These are phyloP conservation scores for Drosophila carrolli DNA, from an alignment of 1,140 invertebrate genomes.

Conservation along the genomic window DNA sequence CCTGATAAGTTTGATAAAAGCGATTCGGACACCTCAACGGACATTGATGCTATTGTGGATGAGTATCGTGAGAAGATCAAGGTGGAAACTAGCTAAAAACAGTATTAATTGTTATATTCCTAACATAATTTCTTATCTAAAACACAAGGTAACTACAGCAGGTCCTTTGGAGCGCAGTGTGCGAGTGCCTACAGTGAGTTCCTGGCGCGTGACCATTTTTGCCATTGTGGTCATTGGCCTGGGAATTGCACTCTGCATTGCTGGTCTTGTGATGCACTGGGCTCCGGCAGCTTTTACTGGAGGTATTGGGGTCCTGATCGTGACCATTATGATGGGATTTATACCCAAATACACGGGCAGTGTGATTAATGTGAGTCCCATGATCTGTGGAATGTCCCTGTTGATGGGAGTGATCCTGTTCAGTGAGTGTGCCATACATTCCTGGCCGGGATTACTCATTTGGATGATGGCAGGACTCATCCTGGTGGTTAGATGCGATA, in stretches of 20 bases:
- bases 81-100: constrained; percentile 9
- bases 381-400: constrained; percentile 67
- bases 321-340: constrained; percentile 77
- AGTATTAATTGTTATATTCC: too few relatives aligned
- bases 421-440: constrained; percentile 60
- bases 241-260: constrained; percentile 66
- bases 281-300: constrained; percentile 72
- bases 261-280: constrained; percentile 66
- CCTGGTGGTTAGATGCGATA: constrained; percentile 76
- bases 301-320: constrained; percentile 63
- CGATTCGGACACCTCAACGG: constrained; percentile 84
- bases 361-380: constrained; percentile 71
- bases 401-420: constrained; percentile 67
- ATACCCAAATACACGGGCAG: constrained; percentile 77
- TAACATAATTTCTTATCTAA: too few relatives aligned
- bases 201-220: constrained; percentile 78
- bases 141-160: constrained; percentile 75
- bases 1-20: constrained; percentile 78
- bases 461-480: constrained; percentile 74
- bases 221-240: constrained; percentile 68
- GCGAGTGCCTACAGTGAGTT: constrained; percentile 72
- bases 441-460: constrained; percentile 76
- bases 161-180: constrained; percentile 77
- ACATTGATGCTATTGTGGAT: constrained; percentile 84
- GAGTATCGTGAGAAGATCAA: constrained; percentile 84